A percentile compares a stretch with the other conserved stretches of the same genome.
Conservation (phyloP, 2,888 invertebrate genomes). For the Miltochrista miniata region DNA sequence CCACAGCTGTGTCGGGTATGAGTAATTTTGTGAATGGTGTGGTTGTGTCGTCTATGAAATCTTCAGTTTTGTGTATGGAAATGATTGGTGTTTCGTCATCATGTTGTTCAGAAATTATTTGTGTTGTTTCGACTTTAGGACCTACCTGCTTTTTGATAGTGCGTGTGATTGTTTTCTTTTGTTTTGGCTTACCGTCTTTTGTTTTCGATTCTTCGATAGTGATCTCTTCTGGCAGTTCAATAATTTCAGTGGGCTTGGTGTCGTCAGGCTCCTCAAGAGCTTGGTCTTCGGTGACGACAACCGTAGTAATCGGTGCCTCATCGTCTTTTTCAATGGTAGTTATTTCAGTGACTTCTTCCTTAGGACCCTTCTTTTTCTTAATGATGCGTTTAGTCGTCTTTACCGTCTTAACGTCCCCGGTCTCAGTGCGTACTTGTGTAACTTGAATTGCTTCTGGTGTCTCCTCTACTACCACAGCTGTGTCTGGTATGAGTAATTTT, state of each 20-base stretch:
- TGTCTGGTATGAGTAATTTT: not conserved
- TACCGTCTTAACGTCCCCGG: not conserved
- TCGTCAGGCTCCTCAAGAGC: not conserved
- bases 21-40: not conserved
- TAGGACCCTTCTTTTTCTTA: not conserved
- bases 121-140: not conserved
- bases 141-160: not conserved
- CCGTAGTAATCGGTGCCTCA: conserved; percentile 22
- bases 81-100: not conserved
- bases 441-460: not conserved
- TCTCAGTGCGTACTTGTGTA: not conserved
- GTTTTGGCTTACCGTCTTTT: not conserved
- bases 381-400: not conserved
- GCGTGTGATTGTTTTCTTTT: not conserved
- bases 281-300: conserved; percentile 48
- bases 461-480: not conserved
- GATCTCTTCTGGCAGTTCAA: not conserved
- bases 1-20: not conserved
- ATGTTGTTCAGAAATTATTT: not conserved
- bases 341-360: conserved; percentile 34
- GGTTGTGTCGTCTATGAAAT: not conserved
- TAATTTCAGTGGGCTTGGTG: not conserved
- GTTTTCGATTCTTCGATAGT: not conserved
- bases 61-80: not conserved
- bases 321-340: conserved; percentile 30